Base-by-base conservation (phyloP, 2,888 invertebrate species). In the Ypsolopha scabrella region DNA sequence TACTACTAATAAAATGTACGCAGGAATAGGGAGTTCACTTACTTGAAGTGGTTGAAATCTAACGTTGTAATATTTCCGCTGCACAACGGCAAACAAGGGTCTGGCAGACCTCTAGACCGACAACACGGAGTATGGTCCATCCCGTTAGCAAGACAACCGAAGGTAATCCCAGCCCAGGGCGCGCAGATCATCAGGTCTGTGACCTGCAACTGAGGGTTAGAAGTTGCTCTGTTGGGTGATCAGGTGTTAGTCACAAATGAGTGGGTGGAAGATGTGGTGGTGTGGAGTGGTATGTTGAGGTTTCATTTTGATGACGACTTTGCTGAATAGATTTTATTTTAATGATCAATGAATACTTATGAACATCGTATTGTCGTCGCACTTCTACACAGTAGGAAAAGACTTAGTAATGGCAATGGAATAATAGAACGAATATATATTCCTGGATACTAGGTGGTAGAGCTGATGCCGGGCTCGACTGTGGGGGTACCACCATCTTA, bases 141-240 rank as follows among this genome's bases (percentile, higher is more conserved):
- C 1, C 92, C 92, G 59, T 94, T 93, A 44, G 93, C 91, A 53
- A 95, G 81, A 64, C 95, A 95, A 8, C 90, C 89, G 70, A 95
- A 94, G 0, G 94, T 93, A 35, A 91, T 90, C 4, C 92, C 90
- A 0, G 94, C 93, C 94, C 94, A 95, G 0, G 95, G 95, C 0
- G 95, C 95, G 75, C 95, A 95, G 43, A 95, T 94, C 93, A 95
- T 94, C 68, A 95, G 86, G 71, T 95, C 94, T 45, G 94, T 93
- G 57, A 93, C 90, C 82, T 91, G 88, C 60, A 90, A 83, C 85
- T 85, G 71, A 65, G 59, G 64, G 65, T 80, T 83, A 79, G 62
- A 71, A 55, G 58, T 54, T 61, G 66, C 53, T 60, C 67, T 55
- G 53, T 60, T 61, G 67, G 73, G 65, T 76, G 72, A 73, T 70